Evolutionary conservation across 2,888 invertebrate species (phyloP).

Genomic region (Lomographa bimaculata): DNA sequence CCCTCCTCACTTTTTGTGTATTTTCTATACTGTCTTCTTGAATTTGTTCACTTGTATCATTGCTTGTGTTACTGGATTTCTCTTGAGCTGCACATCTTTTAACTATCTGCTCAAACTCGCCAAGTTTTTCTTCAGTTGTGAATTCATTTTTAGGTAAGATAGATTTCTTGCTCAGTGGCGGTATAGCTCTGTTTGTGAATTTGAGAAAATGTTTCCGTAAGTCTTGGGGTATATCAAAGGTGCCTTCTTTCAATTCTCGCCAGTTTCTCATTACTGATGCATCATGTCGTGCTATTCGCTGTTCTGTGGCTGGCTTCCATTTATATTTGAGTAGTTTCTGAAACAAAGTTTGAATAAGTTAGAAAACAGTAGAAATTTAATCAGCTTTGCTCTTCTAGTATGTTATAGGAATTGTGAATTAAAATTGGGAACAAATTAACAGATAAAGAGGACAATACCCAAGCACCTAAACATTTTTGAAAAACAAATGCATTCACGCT

Average conservation of each 20-base stretch:
- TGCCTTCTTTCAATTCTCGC: slow-evolving; percentile 84
- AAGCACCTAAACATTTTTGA: too few relatives aligned
- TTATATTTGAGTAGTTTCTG: slow-evolving; percentile 86
- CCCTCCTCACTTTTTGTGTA: slow-evolving; percentile 32
- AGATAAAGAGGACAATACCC: too few relatives aligned
- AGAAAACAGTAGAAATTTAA: too few relatives aligned
- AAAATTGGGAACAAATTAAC: too few relatives aligned
- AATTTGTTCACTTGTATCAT: slow-evolving; percentile 13
- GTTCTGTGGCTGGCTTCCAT: slow-evolving; percentile 84
- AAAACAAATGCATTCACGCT: too few relatives aligned
- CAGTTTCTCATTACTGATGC: slow-evolving; percentile 87
- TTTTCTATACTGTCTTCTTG: slow-evolving; percentile 20
- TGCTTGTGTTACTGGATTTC: slow-evolving; percentile 10
- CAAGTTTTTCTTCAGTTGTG: slow-evolving; percentile 53
- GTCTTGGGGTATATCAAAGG: slow-evolving; percentile 70
- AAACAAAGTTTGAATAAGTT: too few relatives aligned
- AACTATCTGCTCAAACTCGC: slow-evolving; percentile 79
- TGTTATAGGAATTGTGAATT: too few relatives aligned
- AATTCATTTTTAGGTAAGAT: slow-evolving; percentile 55
- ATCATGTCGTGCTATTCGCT: slow-evolving; percentile 86
- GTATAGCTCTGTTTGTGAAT: slow-evolving; percentile 85
- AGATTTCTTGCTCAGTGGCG: slow-evolving; percentile 61
- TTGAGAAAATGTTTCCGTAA: slow-evolving; percentile 85
- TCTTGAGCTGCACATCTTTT: slow-evolving; percentile 60
- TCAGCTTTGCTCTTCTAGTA: too few relatives aligned